These are phyloP conservation scores for Salmo trutta DNA, from an alignment of 2,797 vertebrate species.

Conservation along the genomic window DNA sequence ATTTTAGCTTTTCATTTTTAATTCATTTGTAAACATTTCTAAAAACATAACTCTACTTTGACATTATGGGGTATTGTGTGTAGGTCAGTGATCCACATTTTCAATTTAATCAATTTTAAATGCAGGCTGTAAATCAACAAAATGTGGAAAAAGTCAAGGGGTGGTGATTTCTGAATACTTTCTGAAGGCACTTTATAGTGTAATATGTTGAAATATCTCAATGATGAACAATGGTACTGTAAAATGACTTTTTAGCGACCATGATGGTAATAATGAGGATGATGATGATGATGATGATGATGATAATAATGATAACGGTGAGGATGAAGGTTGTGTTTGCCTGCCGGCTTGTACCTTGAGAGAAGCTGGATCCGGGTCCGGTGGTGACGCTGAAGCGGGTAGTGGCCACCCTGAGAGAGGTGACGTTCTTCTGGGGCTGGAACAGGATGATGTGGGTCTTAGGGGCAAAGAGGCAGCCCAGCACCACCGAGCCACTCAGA, in stretches of 20 bases:
- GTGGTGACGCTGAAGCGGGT: slow-evolving; percentile 88
- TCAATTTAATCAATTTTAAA: too few species aligned
- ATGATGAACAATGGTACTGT: neutral
- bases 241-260: neutral
- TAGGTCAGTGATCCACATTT: too few species aligned
- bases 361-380: slow-evolving; percentile 82
- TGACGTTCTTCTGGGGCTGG: slow-evolving; percentile 97
- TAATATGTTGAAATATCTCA: neutral
- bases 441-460: slow-evolving; percentile 98
- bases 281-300: neutral
- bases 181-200: too few species aligned
- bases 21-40: too few species aligned
- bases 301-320: neutral
- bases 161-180: too few species aligned
- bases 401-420: slow-evolving; percentile 86
- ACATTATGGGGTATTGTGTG: too few species aligned
- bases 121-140: too few species aligned
- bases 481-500: slow-evolving; percentile 94
- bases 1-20: too few species aligned
- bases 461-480: slow-evolving; percentile 96
- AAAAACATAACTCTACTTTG: too few species aligned
- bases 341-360: slow-evolving; percentile 77
- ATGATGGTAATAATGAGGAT: neutral
- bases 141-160: too few species aligned
- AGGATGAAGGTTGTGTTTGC: neutral